These are phyloP conservation scores for Liasis olivaceus DNA, from an alignment of 2,797 vertebrate species.

Conservation along the genomic window DNA sequence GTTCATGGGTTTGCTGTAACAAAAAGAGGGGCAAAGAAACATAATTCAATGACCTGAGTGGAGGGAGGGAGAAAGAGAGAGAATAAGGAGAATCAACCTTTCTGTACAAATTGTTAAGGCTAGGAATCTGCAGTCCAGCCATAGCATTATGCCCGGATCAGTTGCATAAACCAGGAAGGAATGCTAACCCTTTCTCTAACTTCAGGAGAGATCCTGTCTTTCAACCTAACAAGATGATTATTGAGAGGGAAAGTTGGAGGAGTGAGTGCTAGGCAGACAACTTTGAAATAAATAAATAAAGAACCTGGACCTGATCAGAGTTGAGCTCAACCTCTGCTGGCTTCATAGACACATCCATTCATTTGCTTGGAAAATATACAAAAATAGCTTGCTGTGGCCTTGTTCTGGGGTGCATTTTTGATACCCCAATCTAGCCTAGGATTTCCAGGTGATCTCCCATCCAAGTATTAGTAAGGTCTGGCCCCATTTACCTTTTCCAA, in stretches of 20 bases:
- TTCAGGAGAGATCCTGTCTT: background rate
- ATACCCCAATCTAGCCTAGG: too few relatives aligned
- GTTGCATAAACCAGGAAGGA: background rate
- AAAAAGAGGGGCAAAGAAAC: slow-evolving; percentile 6
- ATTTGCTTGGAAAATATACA: too few relatives aligned
- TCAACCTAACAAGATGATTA: background rate
- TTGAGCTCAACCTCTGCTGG: background rate
- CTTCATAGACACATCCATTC: too few relatives aligned
- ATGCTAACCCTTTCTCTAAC: background rate
- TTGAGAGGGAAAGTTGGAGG: background rate
- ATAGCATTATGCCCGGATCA: background rate
- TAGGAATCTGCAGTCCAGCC: background rate
- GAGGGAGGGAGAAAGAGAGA: too few relatives aligned
- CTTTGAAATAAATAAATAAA: background rate
- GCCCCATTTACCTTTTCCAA: too few relatives aligned
- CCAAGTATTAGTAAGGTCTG: too few relatives aligned
- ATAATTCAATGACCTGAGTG: slow-evolving; percentile 26
- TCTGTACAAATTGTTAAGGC: background rate
- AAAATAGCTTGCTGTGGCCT: too few relatives aligned
- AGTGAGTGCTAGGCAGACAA: background rate
- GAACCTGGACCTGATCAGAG: background rate
- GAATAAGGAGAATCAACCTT: background rate
- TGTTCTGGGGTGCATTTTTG: too few relatives aligned
- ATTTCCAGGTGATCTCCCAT: too few relatives aligned
- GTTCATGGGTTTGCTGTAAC: slow-evolving; percentile 36